phyloP scores from a whole-genome alignment of 2,888 invertebrate species.

The Coenonympha glycerion region DNA sequence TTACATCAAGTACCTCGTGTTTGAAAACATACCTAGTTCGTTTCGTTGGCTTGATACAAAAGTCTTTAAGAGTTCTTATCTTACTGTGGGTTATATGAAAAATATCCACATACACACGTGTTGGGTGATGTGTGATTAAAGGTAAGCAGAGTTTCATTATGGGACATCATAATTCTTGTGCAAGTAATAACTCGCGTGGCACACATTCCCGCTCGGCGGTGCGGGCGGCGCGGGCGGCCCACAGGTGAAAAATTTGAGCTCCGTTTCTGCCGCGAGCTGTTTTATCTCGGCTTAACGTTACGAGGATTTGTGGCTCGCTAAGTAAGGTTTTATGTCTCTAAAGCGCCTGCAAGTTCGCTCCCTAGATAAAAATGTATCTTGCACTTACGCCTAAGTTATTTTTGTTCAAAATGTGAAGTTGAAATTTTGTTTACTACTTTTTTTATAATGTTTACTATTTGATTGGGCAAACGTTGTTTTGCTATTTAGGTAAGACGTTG shows the following conservation, averaged over 20 bases:
- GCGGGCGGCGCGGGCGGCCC: too few relatives aligned
- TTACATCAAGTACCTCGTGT: neutral
- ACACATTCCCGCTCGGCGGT: constrained; percentile 43
- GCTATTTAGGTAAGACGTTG: too few relatives aligned
- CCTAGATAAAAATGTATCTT: constrained; percentile 62
- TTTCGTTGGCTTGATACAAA: neutral
- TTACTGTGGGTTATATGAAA: too few relatives aligned
- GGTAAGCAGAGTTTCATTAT: constrained; percentile 60
- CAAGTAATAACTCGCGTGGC: constrained; percentile 64
- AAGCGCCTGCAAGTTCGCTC: constrained; percentile 63
- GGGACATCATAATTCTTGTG: constrained; percentile 65
- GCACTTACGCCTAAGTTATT: constrained; percentile 32
- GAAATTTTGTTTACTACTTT: too few relatives aligned
- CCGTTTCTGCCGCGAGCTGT: constrained; percentile 66
- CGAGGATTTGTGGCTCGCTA: constrained; percentile 75
- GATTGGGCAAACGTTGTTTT: too few relatives aligned
- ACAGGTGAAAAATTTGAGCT: constrained; percentile 72
- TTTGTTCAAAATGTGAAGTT: neutral
- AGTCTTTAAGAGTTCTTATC: neutral
- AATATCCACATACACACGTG: too few relatives aligned
- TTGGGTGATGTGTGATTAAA: constrained; percentile 37
- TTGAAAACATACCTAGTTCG: neutral
- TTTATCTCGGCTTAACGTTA: constrained; percentile 75
- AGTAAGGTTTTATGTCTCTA: constrained; percentile 73
- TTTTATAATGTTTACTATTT: too few relatives aligned